phyloP scores from a whole-genome alignment of 2,797 vertebrate species.

The Urosaurus nigricauda region DNA sequence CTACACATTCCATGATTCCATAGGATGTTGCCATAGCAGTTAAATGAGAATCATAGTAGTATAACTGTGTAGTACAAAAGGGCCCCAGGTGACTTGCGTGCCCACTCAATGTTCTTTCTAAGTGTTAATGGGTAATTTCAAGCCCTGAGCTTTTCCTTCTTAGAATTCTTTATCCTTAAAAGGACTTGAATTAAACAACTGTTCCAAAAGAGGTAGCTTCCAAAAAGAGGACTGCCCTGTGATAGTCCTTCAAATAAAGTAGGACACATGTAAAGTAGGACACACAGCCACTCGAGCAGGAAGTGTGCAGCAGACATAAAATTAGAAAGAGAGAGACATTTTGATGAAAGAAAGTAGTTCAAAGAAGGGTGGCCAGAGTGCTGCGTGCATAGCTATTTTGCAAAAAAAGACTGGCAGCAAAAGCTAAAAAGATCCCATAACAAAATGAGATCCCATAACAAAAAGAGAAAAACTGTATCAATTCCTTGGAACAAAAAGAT shows the following conservation, averaged over 20 bases:
- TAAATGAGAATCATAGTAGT: too few relatives aligned
- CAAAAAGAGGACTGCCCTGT: not conserved
- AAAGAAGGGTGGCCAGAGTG: too few relatives aligned
- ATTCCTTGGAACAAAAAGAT: not conserved
- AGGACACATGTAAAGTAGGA: conserved; percentile 1
- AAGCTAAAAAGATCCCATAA: not conserved
- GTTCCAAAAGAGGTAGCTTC: not conserved
- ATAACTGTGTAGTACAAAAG: too few relatives aligned
- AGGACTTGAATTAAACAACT: not conserved
- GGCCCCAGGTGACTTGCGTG: not conserved
- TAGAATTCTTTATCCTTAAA: not conserved
- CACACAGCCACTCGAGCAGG: not conserved
- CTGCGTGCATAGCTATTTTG: not conserved
- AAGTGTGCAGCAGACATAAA: not conserved
- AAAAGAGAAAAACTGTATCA: not conserved
- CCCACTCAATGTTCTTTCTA: not conserved
- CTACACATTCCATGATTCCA: too few relatives aligned
- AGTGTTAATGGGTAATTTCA: not conserved
- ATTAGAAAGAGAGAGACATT: not conserved
- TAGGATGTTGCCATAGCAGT: too few relatives aligned
- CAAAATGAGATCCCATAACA: not conserved
- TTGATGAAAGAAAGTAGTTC: not conserved
- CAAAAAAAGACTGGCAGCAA: not conserved
- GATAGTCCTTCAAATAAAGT: not conserved
- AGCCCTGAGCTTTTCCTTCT: not conserved